Evolutionary conservation across 2,888 invertebrate species (phyloP).

Genomic region (Thecocarcelia acutangulata): DNA sequence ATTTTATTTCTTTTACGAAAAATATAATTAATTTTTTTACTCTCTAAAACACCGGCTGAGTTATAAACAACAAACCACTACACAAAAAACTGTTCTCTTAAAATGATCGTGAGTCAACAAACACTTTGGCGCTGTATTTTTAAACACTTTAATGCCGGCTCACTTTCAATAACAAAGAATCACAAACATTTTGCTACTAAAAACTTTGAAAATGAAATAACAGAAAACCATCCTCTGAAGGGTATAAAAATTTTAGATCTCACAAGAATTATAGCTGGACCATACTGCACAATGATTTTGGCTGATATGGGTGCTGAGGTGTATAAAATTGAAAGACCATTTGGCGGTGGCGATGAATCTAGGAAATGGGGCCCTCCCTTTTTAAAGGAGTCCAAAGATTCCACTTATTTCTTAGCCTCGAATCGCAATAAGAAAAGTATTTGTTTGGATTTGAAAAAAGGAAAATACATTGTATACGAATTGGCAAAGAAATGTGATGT

Average conservation of each 20-base stretch:
- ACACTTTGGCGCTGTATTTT: constrained; percentile 4
- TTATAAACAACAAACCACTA: neutral
- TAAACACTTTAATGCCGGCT: constrained; percentile 40
- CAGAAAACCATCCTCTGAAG: constrained; percentile 84
- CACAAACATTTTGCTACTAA: constrained; percentile 46
- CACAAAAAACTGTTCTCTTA: constrained; percentile 15
- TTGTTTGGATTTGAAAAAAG: constrained; percentile 90
- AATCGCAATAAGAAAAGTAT: constrained; percentile 98
- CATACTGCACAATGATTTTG: constrained; percentile 95
- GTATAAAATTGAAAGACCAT: constrained; percentile 94
- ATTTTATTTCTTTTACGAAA: neutral
- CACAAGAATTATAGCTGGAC: constrained; percentile 95
- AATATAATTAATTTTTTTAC: neutral
- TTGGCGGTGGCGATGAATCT: constrained; percentile 92
- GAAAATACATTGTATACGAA: constrained; percentile 87
- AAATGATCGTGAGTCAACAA: constrained; percentile 42
- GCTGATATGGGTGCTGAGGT: constrained; percentile 96
- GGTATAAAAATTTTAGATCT: constrained; percentile 90
- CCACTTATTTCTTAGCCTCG: constrained; percentile 92
- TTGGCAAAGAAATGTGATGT: constrained; percentile 91
- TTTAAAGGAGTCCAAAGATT: constrained; percentile 84
- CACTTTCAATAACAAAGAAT: constrained; percentile 28
- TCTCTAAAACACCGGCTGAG: neutral
- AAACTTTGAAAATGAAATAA: constrained; percentile 50
- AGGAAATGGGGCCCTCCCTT: constrained; percentile 97